Conservation (phyloP, 2,888 invertebrate genomes). For the Itoplectis maculator region DNA sequence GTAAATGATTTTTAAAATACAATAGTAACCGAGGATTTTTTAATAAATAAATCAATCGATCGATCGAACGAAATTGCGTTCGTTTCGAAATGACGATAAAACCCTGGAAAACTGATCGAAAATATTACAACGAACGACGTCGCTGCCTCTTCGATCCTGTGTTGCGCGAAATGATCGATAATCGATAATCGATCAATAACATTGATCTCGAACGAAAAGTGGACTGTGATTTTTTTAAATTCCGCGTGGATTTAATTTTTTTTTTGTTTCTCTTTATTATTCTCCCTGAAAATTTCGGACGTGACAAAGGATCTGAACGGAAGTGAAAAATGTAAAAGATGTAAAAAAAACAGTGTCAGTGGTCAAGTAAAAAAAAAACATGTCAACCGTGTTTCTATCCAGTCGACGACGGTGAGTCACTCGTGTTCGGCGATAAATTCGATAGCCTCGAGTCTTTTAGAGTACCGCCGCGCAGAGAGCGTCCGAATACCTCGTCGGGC, state of each 20-base stretch:
- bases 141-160: constrained; percentile 11
- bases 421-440: constrained; percentile 53
- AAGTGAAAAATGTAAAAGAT: too few species aligned
- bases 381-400: constrained; percentile 7
- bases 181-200: too few species aligned
- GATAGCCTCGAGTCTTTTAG: constrained; percentile 57
- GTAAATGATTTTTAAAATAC: too few species aligned
- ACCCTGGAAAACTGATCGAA: not conserved
- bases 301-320: not conserved
- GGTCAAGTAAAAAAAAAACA: too few species aligned
- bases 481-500: constrained; percentile 52
- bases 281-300: not conserved
- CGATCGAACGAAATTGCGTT: too few species aligned
- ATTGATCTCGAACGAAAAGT: constrained; percentile 10
- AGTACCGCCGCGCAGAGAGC: constrained; percentile 36
- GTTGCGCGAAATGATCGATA: not conserved
- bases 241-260: too few species aligned
- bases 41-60: too few species aligned
- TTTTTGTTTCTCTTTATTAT: not conserved
- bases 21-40: too few species aligned
- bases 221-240: not conserved
- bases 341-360: not conserved
- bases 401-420: constrained; percentile 56
- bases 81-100: not conserved
- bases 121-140: constrained; percentile 21